These are phyloP conservation scores for Schizopygopsis malacanthus DNA, from an alignment of 2,797 vertebrate genomes.

Conservation along the genomic window DNA sequence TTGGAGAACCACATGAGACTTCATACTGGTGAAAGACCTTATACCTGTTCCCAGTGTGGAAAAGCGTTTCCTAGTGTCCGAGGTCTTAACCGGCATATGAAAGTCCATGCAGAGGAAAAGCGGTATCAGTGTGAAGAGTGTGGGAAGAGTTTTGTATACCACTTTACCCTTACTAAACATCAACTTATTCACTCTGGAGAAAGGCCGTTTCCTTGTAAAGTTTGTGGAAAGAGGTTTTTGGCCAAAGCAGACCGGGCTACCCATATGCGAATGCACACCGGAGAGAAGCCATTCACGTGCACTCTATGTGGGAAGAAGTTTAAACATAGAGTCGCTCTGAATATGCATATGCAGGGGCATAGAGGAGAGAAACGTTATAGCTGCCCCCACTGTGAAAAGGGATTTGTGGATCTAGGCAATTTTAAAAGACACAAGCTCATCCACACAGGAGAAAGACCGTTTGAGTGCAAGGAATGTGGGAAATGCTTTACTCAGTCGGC, in stretches of 20 bases:
- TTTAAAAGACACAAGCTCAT: slow-evolving; percentile 79
- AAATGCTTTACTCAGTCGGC: slow-evolving; percentile 77
- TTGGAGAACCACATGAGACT: slow-evolving; percentile 76
- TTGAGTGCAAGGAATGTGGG: slow-evolving; percentile 74
- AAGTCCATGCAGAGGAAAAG: slow-evolving; percentile 74
- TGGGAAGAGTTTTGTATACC: slow-evolving; percentile 78
- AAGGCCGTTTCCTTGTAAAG: slow-evolving; percentile 75
- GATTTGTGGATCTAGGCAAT: slow-evolving; percentile 79
- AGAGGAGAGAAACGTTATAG: slow-evolving; percentile 78
- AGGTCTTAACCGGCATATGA: slow-evolving; percentile 73
- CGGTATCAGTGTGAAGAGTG: slow-evolving; percentile 75
- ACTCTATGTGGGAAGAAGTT: slow-evolving; percentile 76
- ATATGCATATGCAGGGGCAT: slow-evolving; percentile 77
- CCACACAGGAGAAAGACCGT: slow-evolving; percentile 82
- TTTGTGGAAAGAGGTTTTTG: slow-evolving; percentile 76
- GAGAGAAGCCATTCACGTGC: slow-evolving; percentile 79
- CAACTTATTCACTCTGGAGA: slow-evolving; percentile 74
- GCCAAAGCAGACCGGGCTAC: slow-evolving; percentile 73
- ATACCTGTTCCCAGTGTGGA: slow-evolving; percentile 74
- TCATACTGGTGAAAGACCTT: slow-evolving; percentile 70
- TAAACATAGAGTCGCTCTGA: slow-evolving; percentile 73
- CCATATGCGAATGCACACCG: slow-evolving; percentile 76
- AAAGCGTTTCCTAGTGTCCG: slow-evolving; percentile 74
- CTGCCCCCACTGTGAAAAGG: slow-evolving; percentile 78
- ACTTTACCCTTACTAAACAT: slow-evolving; percentile 77